Percentiles rank a stretch among this genome's conserved stretches.
These are phyloP conservation scores for Microchrysa polita DNA, from an alignment of 2,888 invertebrate species.

Conservation along the genomic window DNA sequence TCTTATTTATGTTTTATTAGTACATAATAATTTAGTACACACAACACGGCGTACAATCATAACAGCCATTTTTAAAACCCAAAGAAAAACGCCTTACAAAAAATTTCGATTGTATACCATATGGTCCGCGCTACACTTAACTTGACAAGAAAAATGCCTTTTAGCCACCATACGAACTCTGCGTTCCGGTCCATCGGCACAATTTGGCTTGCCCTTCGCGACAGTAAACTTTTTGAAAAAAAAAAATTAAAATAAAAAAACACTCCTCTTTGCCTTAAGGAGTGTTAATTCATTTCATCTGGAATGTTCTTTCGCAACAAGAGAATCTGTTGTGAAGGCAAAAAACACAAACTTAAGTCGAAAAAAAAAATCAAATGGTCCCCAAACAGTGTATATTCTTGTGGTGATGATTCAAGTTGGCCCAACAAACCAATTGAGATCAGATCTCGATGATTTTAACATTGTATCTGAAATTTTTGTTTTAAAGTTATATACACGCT, in stretches of 20 bases:
- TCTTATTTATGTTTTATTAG: constrained; percentile 20
- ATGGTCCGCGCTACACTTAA: not conserved
- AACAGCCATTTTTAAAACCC: too few relatives aligned
- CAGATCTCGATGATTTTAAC: constrained; percentile 2
- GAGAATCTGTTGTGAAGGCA: constrained; percentile 11
- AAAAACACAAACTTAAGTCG: not conserved
- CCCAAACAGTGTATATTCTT: not conserved
- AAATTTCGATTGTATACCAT: not conserved
- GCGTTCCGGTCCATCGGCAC: too few relatives aligned
- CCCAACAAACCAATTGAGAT: constrained; percentile 29
- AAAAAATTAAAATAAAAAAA: too few relatives aligned
- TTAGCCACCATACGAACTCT: too few relatives aligned
- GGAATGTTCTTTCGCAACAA: not conserved
- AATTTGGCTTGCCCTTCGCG: too few relatives aligned
- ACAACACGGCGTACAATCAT: not conserved
- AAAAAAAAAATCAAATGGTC: constrained; percentile 12
- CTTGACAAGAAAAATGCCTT: not conserved
- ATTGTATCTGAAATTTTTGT: constrained; percentile 10
- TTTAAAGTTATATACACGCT: constrained; percentile 13
- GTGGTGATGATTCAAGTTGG: constrained; percentile 7
- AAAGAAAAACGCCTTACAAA: constrained; percentile 21
- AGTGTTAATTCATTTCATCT: constrained; percentile 9
- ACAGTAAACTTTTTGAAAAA: too few relatives aligned
- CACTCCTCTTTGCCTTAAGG: not conserved
- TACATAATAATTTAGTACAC: not conserved